A percentile compares a stretch with the other conserved stretches of the same genome.
phyloP scores from a whole-genome alignment of 2,113 vertebrate species.

The Pomatostomus ruficeps region DNA sequence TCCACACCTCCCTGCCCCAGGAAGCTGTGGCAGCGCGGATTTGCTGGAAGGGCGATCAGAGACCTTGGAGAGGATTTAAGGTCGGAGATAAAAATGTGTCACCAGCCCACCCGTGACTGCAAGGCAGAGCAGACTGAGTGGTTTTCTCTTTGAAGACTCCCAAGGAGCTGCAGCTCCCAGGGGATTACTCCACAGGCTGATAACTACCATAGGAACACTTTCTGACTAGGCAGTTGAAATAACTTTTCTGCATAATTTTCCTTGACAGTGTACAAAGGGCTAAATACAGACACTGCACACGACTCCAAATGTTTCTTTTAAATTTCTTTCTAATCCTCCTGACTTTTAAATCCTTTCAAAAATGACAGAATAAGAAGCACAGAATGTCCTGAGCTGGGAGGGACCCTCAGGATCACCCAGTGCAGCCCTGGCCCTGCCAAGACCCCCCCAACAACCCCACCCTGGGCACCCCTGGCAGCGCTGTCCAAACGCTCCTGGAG shows the following conservation, averaged over 20 bases:
- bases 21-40: rapidly evolving
- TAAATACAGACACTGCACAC: neutral
- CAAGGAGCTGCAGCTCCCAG: neutral
- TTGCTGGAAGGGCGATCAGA: neutral
- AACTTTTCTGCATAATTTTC: neutral
- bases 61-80: neutral
- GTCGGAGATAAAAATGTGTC: neutral
- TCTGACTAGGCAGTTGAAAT: neutral
- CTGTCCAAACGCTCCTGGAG: neutral
- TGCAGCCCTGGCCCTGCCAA: rapidly evolving
- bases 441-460: neutral
- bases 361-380: neutral
- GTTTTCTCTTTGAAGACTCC: neutral
- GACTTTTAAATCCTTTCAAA: neutral
- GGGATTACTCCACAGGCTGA: neutral
- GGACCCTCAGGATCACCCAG: neutral
- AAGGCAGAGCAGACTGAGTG: neutral
- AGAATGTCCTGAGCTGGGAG: neutral
- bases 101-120: neutral
- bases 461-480: neutral
- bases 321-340: neutral
- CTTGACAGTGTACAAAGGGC: neutral
- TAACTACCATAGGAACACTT: neutral
- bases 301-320: neutral
- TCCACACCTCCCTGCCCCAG: neutral